Percentiles rank a stretch among this genome's conserved stretches.
Evolutionary conservation across 1,140 invertebrate genomes (phyloP).

Genomic region (Habropoda laboriosa): DNA sequence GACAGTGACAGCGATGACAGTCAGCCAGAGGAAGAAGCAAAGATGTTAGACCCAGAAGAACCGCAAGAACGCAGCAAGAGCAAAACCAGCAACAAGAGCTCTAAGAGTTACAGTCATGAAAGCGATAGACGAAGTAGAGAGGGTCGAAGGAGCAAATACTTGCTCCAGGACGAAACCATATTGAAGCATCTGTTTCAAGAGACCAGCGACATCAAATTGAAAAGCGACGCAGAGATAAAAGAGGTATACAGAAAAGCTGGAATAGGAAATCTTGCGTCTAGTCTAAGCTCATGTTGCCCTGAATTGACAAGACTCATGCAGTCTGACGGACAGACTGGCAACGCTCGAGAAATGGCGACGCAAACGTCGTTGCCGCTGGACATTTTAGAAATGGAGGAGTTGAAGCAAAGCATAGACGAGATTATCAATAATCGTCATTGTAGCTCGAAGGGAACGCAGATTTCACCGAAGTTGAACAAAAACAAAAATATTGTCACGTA

Average conservation of each 20-base stretch:
- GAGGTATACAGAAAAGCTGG: slow-evolving; percentile 68
- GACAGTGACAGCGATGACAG: slow-evolving; percentile 81
- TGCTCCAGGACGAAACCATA: slow-evolving; percentile 73
- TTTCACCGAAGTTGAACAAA: slow-evolving; percentile 76
- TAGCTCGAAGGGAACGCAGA: slow-evolving; percentile 78
- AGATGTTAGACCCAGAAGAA: slow-evolving; percentile 71
- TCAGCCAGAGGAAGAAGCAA: slow-evolving; percentile 81
- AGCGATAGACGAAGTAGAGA: slow-evolving; percentile 65
- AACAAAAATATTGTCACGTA: slow-evolving; percentile 63
- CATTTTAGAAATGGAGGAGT: slow-evolving; percentile 79
- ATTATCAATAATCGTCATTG: slow-evolving; percentile 75
- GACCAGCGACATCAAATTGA: slow-evolving; percentile 72
- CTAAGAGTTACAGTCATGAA: slow-evolving; percentile 68
- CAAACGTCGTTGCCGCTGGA: slow-evolving; percentile 81
- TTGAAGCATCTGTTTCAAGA: slow-evolving; percentile 81
- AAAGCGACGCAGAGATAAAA: slow-evolving; percentile 79
- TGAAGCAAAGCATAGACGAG: slow-evolving; percentile 79
- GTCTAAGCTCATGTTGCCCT: slow-evolving; percentile 76
- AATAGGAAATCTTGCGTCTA: slow-evolving; percentile 74
- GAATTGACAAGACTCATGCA: slow-evolving; percentile 79
- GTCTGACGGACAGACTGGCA: slow-evolving; percentile 82
- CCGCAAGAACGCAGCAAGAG: slow-evolving; percentile 69
- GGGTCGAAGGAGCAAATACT: slow-evolving; percentile 73
- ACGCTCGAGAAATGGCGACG: slow-evolving; percentile 84
- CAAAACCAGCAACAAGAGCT: slow-evolving; percentile 74